Percentiles rank a stretch among this genome's conserved stretches.
phyloP scores from a whole-genome alignment of 2,888 invertebrate genomes.

The Atrina japonica region DNA sequence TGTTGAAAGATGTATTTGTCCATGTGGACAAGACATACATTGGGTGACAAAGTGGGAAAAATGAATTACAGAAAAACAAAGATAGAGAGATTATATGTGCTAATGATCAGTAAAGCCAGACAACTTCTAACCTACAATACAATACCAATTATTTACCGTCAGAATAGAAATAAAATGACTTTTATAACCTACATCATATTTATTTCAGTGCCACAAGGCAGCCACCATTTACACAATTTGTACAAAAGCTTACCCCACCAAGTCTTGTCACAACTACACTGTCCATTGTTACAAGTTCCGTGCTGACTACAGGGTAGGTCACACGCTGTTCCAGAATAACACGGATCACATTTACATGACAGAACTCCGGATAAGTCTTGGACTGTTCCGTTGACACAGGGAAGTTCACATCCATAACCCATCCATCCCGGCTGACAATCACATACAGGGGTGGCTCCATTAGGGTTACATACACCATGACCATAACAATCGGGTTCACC shows the following conservation, averaged over 20 bases:
- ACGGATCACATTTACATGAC: slow-evolving; percentile 56
- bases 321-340: slow-evolving; percentile 58
- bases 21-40: neutral
- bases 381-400: slow-evolving; percentile 56
- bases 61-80: too few relatives aligned
- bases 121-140: too few relatives aligned
- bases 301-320: slow-evolving; percentile 49
- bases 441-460: slow-evolving; percentile 43
- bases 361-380: slow-evolving; percentile 37
- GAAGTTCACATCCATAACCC: slow-evolving; percentile 61
- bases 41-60: too few relatives aligned
- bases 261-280: slow-evolving; percentile 60
- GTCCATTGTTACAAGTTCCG: slow-evolving; percentile 52
- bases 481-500: slow-evolving; percentile 64
- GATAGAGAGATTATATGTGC: too few relatives aligned
- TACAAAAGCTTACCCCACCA: slow-evolving; percentile 73
- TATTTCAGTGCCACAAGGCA: too few relatives aligned
- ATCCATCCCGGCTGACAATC: slow-evolving; percentile 57
- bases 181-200: too few relatives aligned
- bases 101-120: too few relatives aligned
- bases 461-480: slow-evolving; percentile 59
- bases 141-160: too few relatives aligned
- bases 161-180: too few relatives aligned
- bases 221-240: too few relatives aligned
- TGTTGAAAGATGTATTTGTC: neutral